Conservation (phyloP, 2,888 invertebrate genomes). For the Catocala nupta region DNA sequence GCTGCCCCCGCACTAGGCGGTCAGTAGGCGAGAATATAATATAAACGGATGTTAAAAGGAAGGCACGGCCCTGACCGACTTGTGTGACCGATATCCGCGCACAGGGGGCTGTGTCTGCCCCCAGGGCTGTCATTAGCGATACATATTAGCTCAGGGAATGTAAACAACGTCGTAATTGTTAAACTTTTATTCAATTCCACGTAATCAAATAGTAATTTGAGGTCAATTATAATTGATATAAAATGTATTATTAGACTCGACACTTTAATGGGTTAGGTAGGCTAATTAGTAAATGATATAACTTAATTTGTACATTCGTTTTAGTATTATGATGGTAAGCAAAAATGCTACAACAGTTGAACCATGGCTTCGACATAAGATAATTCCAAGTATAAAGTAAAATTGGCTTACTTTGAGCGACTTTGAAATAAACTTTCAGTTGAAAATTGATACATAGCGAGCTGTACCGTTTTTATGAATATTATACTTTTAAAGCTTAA, state of each 20-base stretch:
- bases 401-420: conserved; percentile 1
- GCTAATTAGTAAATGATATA: no score
- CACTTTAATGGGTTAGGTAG: no score
- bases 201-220: conserved; percentile 9
- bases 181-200: conserved; percentile 15
- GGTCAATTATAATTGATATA: neutral
- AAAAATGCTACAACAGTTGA: no score
- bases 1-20: conserved; percentile 45
- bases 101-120: conserved; percentile 45
- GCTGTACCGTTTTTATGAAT: no score
- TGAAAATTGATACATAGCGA: conserved; percentile 4
- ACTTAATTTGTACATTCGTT: no score
- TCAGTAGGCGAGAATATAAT: conserved; percentile 50
- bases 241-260: no score
- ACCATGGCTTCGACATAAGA: neutral
- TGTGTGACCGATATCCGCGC: conserved; percentile 72
- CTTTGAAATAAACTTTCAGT: conserved; percentile 8
- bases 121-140: conserved; percentile 42
- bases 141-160: conserved; percentile 20
- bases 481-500: no score
- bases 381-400: conserved; percentile 1
- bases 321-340: no score
- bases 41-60: conserved; percentile 59
- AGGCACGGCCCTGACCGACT: conserved; percentile 74
- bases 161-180: conserved; percentile 21